Conservation (phyloP, 2,113 vertebrate species). For the Barbus barbus region DNA sequence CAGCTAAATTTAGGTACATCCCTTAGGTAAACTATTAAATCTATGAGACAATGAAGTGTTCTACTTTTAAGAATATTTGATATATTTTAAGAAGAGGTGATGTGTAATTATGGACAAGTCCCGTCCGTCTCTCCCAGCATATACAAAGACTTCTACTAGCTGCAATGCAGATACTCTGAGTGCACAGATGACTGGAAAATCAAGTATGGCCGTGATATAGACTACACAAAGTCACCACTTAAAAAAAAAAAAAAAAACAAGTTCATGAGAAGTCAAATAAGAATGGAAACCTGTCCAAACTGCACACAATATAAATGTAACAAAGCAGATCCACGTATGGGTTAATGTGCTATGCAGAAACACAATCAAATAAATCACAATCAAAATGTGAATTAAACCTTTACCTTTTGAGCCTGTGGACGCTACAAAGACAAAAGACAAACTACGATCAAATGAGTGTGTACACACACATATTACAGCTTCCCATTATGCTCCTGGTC, state of each 20-base stretch:
- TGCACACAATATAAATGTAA: not conserved
- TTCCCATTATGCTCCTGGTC: not conserved
- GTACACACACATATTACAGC: not conserved
- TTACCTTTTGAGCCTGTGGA: conserved; percentile 58
- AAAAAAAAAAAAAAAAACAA: no score
- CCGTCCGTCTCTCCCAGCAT: not conserved
- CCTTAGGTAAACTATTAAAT: no score
- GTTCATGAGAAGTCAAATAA: not conserved
- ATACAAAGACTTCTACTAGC: not conserved
- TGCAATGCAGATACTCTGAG: not conserved
- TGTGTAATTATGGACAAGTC: not conserved
- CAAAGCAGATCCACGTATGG: not conserved
- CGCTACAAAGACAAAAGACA: conserved; percentile 52
- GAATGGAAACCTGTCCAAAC: not conserved
- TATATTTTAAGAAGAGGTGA: no score
- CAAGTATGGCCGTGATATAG: not conserved
- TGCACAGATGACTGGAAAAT: not conserved
- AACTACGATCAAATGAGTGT: not conserved
- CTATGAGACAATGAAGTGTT: no score
- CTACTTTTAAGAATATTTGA: not conserved
- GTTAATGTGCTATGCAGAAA: not conserved
- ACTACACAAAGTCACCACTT: not conserved
- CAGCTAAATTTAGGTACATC: no score
- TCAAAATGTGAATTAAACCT: not conserved
- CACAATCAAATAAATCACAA: not conserved